Evolutionary conservation across 1,140 invertebrate genomes (phyloP), one percentile per base, ranked within the genome.

Genomic region (Drosophila busckii): DNA sequence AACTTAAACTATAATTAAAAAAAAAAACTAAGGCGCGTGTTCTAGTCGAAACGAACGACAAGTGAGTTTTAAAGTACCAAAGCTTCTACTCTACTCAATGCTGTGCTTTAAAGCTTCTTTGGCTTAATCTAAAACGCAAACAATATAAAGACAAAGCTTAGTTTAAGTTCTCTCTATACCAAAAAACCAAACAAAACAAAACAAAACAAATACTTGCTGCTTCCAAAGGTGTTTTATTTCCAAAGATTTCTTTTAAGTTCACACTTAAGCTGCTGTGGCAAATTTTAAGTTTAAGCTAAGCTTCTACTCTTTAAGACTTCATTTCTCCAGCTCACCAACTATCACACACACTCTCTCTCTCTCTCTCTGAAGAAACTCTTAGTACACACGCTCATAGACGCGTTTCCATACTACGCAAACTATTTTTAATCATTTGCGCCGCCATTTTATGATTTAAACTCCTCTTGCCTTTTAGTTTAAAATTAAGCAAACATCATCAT

Each of bases 211-310:
- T 68, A 80, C 73, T 80, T 80, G 73, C 73, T 80, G 73, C 73
- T 80, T 78, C 19, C 50, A 68, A 66, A 44, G 54, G 73, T 73
- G 64, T 68, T 80, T 80, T 69, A 50, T 75, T 75, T 69, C 48
- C 4, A 22, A 28, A 25, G 25, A 45, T 34, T 23, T 15, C 20
- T 20, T 19, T 22, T 61, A 48, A 44, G 52, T 62, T 55, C 19
- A 23, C 20, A 8, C 29, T 48, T 17, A 37, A 23, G 26, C 42
- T 62, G 40, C 17, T 55, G 42, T 59, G 70, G 56, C 69, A 61
- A 63, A 48, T 49, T 61, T 80, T 71, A 62, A 67, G 54, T 80
- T 35, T 44, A 54, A 76, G 70, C 70, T 60, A 62, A 69, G 35
- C 40, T 17, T 52, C 56, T 61, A 38, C 60, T 60, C 61, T 59